Conservation (phyloP, 2,888 invertebrate species). For the Idaea straminata region DNA sequence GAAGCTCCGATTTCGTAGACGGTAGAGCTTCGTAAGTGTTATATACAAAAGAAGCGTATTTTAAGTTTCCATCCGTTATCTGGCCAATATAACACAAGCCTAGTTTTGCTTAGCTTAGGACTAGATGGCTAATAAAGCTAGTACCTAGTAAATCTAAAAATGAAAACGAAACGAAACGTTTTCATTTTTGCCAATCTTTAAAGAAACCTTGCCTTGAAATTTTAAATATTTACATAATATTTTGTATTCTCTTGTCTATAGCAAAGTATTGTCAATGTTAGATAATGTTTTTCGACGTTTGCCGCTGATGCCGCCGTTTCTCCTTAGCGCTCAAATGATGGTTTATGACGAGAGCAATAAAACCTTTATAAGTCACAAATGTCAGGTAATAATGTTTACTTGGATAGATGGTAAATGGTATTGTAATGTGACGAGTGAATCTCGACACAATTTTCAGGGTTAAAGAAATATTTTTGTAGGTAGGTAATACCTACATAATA, state of each 20-base stretch:
- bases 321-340: neutral
- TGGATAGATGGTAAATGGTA: neutral
- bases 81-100: too few species aligned
- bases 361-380: constrained; percentile 1
- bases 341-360: neutral
- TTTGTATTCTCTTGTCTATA: neutral
- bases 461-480: neutral
- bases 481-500: neutral
- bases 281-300: neutral
- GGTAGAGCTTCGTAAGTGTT: too few species aligned
- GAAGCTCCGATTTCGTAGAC: too few species aligned
- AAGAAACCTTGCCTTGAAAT: too few species aligned
- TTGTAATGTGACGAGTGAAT: neutral
- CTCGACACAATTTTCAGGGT: neutral
- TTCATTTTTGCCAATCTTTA: too few species aligned
- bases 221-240: too few species aligned
- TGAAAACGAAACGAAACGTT: too few species aligned
- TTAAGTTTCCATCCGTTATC: too few species aligned
- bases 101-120: too few species aligned
- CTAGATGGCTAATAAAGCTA: too few species aligned
- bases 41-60: too few species aligned
- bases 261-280: neutral
- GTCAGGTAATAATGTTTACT: constrained; percentile 1
- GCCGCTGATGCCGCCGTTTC: neutral
- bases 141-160: too few species aligned